phyloP scores from a whole-genome alignment of 2,113 vertebrate species.

The Heteronetta atricapilla region DNA sequence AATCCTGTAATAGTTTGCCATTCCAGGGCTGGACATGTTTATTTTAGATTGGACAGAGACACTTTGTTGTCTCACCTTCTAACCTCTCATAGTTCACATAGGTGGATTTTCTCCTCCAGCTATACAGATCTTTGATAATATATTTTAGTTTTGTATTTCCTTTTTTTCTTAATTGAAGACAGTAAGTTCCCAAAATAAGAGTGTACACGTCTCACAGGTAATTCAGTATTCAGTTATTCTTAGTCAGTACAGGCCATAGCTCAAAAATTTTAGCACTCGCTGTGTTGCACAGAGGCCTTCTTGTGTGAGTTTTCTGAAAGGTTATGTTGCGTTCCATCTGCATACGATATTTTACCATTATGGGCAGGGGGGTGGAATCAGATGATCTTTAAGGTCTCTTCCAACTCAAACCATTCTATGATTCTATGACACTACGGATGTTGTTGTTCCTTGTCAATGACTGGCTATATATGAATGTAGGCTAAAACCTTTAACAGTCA shows the following conservation, averaged over 20 bases:
- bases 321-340: not conserved
- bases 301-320: not conserved
- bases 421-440: not conserved
- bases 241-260: not conserved
- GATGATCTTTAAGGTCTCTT: too few relatives aligned
- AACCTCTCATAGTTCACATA: not conserved
- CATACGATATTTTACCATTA: not conserved
- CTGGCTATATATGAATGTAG: not conserved
- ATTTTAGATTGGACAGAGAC: not conserved
- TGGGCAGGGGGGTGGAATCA: too few relatives aligned
- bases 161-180: not conserved
- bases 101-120: not conserved
- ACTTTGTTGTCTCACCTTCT: not conserved
- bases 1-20: constrained; percentile 26
- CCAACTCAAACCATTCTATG: too few relatives aligned
- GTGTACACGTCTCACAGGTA: not conserved
- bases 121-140: not conserved
- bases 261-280: not conserved
- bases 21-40: not conserved
- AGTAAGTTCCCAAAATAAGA: not conserved
- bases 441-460: not conserved
- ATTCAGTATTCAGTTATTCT: not conserved
- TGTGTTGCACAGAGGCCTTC: not conserved
- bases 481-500: not conserved
- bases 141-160: not conserved